Evolutionary conservation across 2,888 invertebrate species (phyloP), one percentile per base, ranked within the genome.

Genomic region (Corbicula japonica): DNA sequence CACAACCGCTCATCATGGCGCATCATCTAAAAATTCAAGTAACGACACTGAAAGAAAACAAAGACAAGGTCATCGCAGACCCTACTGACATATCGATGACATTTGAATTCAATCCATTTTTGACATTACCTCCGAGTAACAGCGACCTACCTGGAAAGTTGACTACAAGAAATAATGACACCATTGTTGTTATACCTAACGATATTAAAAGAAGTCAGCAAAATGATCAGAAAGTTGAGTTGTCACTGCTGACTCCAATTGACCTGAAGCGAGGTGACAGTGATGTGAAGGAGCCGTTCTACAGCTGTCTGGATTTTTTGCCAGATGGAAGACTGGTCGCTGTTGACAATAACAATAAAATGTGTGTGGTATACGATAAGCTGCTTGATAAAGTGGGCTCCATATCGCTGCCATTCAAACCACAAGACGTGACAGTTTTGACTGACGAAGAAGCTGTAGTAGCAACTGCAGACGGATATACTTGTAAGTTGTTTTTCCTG

Each of bases 331-430:
- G 52, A 18, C 54, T 66, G 21, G 12, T 38, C 10, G 28, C 30
- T 38, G 41, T 66, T 15, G 66, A 66, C 54, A 54, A 52, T 21
- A 41, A 38, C 3, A 66, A 66, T 30, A 54, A 54, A 41, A 66
- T 54, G 41, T 66, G 52, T 34, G n/a, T 52, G 10, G 26, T 66
- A 1, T 26, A 54, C 1, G 41, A 44, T 54, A 28, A 34, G n/a
- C 34, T 41, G n/a, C 34, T 66, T 18, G 28, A 66, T 1, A n/a
- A 30, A 4, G 30, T 38, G 32, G 41, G 54, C 2, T 32, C 6
- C 1, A 23, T 50, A 21, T 41, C 52, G 30, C 44, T 54, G n/a
- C 30, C 52, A n/a, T 28, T 54, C 18, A 52, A 66, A n/a, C 38
- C 54, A 1, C 54, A 41, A 30, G 66, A 54, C 30, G 35, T 66